Base-by-base conservation (phyloP, 2,113 vertebrate species). In the Acrocephalus kingi region DNA sequence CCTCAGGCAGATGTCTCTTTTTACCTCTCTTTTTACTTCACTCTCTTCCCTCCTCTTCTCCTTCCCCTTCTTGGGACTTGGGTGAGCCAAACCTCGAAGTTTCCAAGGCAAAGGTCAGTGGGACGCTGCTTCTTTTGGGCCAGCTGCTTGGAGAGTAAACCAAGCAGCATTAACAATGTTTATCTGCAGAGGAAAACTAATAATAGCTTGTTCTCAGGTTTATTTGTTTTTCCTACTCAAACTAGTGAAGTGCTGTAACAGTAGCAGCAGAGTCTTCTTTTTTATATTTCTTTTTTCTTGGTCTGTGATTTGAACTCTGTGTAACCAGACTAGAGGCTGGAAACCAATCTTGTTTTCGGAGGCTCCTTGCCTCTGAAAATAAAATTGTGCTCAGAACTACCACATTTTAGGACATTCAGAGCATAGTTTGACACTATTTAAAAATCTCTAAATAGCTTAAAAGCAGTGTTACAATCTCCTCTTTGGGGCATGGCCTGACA, bases 61-160 rank as follows among this genome's bases (percentile, higher is more conserved):
- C 21, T 55, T 48, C 58, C 16, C 14, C 0, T 61, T 90, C 64
- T 46, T 67, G 30, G n/a, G 49, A 66, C 52, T 84, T 59, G 22
- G 28, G 56, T 18, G 43, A 89, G 71, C 77, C 39, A 64, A 81
- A 92, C 55, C 73, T 87, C 64, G 19, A 67, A 76, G 58, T 76
- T 91, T 85, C 49, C 78, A 90, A 35, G 95, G 75, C 63, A 71
- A 66, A 74, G 46, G 37, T 58, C 27, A 30, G 33, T 45, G 72
- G 33, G 58, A 48, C 2, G 2, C 78, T 92, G 61, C 27, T 96
- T 45, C 78, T 93, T 94, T 89, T 48, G 66, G 45, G 54, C 37
- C 59, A 46, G n/a, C 54, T 61, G 90, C 64, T 93, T 88, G 61
- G 35, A 41, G 43, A 77, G 58, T 84, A 76, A 97, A 95, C 45